Base-by-base conservation (phyloP, 2,888 invertebrate species). In the Palloptera scutellata region DNA sequence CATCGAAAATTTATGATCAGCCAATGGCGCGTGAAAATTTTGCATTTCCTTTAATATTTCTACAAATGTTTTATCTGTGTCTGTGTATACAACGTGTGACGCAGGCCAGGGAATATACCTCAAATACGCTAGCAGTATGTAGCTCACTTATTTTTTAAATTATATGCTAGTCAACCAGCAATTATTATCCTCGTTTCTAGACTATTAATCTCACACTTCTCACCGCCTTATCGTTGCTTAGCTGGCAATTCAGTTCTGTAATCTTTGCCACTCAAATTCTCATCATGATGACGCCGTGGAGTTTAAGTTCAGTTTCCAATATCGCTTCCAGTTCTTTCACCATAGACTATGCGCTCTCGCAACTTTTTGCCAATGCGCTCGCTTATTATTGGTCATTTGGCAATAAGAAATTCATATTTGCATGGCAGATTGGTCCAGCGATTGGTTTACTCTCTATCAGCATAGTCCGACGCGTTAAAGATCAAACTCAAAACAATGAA, bases 1-100 rank as follows among this genome's bases (percentile, higher is more conserved):
- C 90, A 60, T 94, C 95, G 0, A 86, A 95, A 58, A 93, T 95
- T 4, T 93, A 94, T 78, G 94, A 95, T 91, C 90, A 93, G 0
- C 95, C 96, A 0, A 91, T 95, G 52, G 88, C 95, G 58, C 85
- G 96, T 30, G 96, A 96, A 83, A 95, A 93, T 79, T 92, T 95
- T 80, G 94, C 93, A 0, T 92, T 92, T 78, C 96, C 96, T 0
- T 87, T 94, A 52, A 87, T 94, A 71, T 86, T 95, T 15, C 85
- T 90, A 64, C 93, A 96, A 81, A 89, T 91, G 85, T 89, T 91
- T 76, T 86, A 89, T 40, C 86, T 94, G 0, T 88, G 88, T 41
- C 70, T 87, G 41, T 89, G 90, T 66, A 86, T 90, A 55, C 81
- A 87, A 11, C 79, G 79, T 11, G 75, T 78, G 10, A 74, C 79